Conservation (phyloP, 2,797 vertebrate species). For the Silurus aristotelis region DNA sequence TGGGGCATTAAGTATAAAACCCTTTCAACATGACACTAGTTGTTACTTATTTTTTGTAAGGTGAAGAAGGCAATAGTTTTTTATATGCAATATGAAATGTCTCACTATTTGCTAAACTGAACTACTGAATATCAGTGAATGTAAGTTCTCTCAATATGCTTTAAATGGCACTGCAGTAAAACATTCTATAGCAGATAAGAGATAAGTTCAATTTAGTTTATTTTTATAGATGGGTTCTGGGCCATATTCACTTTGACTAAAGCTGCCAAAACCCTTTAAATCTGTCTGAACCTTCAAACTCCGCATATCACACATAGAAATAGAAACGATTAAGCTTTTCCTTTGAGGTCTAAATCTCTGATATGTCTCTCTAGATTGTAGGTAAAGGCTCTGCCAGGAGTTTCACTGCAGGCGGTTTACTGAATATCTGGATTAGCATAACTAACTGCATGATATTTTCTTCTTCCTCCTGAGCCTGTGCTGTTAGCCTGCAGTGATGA, state of each 20-base stretch:
- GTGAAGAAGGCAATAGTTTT: background rate
- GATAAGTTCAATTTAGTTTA: background rate
- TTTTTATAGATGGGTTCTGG: background rate
- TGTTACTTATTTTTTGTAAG: background rate
- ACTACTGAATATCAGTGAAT: background rate
- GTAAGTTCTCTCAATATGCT: background rate
- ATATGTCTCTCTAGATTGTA: background rate
- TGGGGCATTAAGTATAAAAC: background rate
- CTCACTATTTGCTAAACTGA: background rate
- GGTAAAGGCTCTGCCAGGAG: background rate
- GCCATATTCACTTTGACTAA: conserved; percentile 34
- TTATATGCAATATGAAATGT: background rate
- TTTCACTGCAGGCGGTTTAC: conserved; percentile 20
- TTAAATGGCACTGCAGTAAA: background rate
- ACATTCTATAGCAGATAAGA: background rate
- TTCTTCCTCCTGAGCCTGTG: background rate
- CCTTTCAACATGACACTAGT: background rate
- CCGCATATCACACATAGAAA: conserved; percentile 38
- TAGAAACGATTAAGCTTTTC: conserved; percentile 48
- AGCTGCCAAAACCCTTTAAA: conserved; percentile 45
- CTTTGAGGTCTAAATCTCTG: conserved; percentile 13
- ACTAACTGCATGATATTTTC: conserved; percentile 21
- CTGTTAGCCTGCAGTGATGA: conserved; percentile 11
- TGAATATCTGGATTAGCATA: conserved; percentile 30
- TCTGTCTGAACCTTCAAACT: conserved; percentile 47